Percentiles rank a stretch among this genome's conserved stretches.
Evolutionary conservation across 2,888 invertebrate species (phyloP).

Genomic region (Dromius quadrimaculatus): DNA sequence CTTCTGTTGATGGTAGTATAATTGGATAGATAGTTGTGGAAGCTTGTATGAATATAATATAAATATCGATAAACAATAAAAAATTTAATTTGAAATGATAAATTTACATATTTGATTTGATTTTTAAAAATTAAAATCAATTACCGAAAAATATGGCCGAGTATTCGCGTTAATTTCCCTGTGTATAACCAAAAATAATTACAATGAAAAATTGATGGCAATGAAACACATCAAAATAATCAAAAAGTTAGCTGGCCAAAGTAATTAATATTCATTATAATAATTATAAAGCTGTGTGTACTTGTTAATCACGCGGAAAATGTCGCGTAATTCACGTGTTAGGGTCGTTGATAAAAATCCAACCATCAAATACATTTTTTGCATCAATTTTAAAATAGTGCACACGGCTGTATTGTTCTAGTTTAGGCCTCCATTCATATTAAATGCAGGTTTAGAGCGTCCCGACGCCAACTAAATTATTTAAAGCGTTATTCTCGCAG

Average conservation of each 20-base stretch:
- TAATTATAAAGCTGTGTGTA: slow-evolving; percentile 42
- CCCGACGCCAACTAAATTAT: slow-evolving; percentile 40
- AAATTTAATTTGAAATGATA: slow-evolving; percentile 27
- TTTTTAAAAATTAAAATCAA: slow-evolving; percentile 41
- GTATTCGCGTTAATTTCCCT: slow-evolving; percentile 28
- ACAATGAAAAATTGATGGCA: slow-evolving; percentile 33
- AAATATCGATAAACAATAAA: too few relatives aligned
- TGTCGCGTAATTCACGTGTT: slow-evolving; percentile 34
- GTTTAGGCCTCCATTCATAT: slow-evolving; percentile 52
- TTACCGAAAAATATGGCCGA: slow-evolving; percentile 22
- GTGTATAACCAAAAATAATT: slow-evolving; percentile 30
- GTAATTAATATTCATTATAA: slow-evolving; percentile 46
- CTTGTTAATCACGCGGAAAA: slow-evolving; percentile 43
- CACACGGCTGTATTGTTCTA: slow-evolving; percentile 49
- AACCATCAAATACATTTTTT: slow-evolving; percentile 58
- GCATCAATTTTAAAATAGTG: slow-evolving; percentile 58
- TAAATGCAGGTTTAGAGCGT: slow-evolving; percentile 49
- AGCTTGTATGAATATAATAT: too few relatives aligned
- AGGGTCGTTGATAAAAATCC: slow-evolving; percentile 39
- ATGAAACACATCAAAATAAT: slow-evolving; percentile 34
- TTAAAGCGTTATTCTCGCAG: slow-evolving; percentile 62
- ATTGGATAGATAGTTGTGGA: too few relatives aligned
- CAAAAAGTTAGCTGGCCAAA: slow-evolving; percentile 31
- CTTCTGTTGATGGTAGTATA: too few relatives aligned
- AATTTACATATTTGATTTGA: slow-evolving; percentile 30